Evolutionary conservation across 2,797 vertebrate species (phyloP), one percentile per base, ranked within the genome.

Genomic region (Zalophus californianus): DNA sequence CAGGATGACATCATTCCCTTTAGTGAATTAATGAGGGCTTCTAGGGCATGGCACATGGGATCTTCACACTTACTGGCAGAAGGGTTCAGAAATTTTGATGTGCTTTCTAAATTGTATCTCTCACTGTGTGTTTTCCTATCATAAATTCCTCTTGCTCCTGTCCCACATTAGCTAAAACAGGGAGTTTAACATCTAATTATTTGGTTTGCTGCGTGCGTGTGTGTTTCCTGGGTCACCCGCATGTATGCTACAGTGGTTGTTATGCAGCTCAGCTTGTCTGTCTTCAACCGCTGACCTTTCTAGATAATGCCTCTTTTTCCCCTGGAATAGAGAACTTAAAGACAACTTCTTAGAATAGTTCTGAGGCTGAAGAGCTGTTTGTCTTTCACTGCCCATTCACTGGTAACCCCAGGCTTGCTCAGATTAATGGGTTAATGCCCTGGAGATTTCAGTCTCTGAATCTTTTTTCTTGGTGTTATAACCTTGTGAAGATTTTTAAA

Each of bases 1-100:
- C 9, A n/a, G 87, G 79, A 78, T 98, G 98, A 98, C 95, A 82
- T 98, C 97, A 98, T 86, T 84, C 84, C 56, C 70, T 84, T 86
- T 58, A 80, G 91, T 94, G 96, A 97, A 90, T 96, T 95, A 93
- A 86, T 75, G 73, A 97, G 95, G 85, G 52, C 88, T 95, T 79
- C 88, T 96, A 70, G 83, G 60, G 64, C 90, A 68, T 82, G 75
- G 44, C 88, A 87, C 88, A 66, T 0, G 1, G 73, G 58, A 89
- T 94, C 60, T 44, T 92, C 87, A 96, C n/a, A 70, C 70, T 94
- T 79, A 79, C 23, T 82, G 94, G 77, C 79, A 72, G n/a, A 87
- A 79, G 50, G 50, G 10, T 84, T 78, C 54, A 32, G 78, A 88
- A 95, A 86, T 92, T 79, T 91, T 50, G 15, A 86, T 91, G 16